A percentile compares a stretch with the other conserved stretches of the same genome.
Conservation (phyloP, 2,113 vertebrate genomes). For the Cacatua alba region DNA sequence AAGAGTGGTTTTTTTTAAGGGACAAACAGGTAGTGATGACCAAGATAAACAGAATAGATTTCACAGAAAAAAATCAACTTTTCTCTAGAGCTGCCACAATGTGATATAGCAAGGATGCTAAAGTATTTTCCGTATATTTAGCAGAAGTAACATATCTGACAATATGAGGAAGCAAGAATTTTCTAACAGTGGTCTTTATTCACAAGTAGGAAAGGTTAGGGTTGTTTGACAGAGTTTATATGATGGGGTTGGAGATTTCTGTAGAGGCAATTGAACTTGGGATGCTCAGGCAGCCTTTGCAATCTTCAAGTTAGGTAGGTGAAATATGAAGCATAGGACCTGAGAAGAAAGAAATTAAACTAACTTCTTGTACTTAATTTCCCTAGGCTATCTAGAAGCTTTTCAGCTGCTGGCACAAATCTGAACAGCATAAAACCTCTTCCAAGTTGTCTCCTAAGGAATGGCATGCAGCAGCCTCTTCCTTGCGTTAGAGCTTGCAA, state of each 20-base stretch:
- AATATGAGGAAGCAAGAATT: neutral
- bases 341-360: neutral
- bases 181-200: neutral
- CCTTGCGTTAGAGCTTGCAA: neutral
- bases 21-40: fast-evolving
- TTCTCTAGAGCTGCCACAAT: neutral
- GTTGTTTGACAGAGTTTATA: neutral
- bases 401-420: neutral
- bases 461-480: neutral
- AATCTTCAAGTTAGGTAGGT: neutral
- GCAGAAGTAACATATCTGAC: neutral
- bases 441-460: neutral
- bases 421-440: neutral
- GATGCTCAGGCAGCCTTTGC: neutral
- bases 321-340: neutral
- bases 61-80: neutral
- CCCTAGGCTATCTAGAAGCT: neutral
- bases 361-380: neutral
- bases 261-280: neutral
- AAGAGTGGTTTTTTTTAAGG: neutral
- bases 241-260: fast-evolving
- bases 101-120: neutral
- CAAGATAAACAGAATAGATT: neutral
- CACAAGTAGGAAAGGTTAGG: neutral
- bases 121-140: neutral